Evolutionary conservation across 2,888 invertebrate genomes (phyloP).

Genomic region (Acleris laterana): DNA sequence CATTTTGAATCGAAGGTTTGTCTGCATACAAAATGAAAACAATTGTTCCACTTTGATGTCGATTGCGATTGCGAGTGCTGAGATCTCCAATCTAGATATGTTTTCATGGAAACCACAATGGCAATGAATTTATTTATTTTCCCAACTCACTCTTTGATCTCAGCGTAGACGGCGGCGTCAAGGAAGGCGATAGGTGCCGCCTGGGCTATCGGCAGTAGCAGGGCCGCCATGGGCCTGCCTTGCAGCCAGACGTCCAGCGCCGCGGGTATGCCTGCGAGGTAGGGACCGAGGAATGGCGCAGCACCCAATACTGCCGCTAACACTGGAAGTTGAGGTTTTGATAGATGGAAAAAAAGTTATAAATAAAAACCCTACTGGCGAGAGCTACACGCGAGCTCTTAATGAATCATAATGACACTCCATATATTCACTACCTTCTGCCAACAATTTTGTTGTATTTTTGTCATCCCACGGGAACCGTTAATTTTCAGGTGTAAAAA

Average conservation of each 20-base stretch:
- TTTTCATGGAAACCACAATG: slow-evolving; percentile 9
- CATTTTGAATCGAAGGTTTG: too few species aligned
- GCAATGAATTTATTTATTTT: not conserved
- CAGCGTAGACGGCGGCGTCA: slow-evolving; percentile 97
- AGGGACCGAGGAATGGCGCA: slow-evolving; percentile 97
- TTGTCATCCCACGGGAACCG: too few species aligned
- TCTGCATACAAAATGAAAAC: too few species aligned
- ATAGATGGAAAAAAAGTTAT: not conserved
- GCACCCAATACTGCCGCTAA: slow-evolving; percentile 97
- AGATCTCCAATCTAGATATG: not conserved
- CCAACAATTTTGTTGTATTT: too few species aligned
- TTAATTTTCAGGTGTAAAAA: too few species aligned
- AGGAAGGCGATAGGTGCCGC: slow-evolving; percentile 96
- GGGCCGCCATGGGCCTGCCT: slow-evolving; percentile 91
- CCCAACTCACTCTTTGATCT: slow-evolving; percentile 95
- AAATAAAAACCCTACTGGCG: too few species aligned
- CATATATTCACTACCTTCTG: too few species aligned
- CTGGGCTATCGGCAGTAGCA: slow-evolving; percentile 92
- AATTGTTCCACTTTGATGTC: too few species aligned
- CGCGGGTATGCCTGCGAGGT: slow-evolving; percentile 97
- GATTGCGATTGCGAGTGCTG: too few species aligned
- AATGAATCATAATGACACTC: not conserved
- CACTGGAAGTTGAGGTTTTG: slow-evolving; percentile 77
- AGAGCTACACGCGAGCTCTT: not conserved
- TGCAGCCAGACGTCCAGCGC: slow-evolving; percentile 97